Percentiles rank a stretch among this genome's conserved stretches.
phyloP scores from a whole-genome alignment of 2,888 invertebrate species.

The Salticus scenicus region DNA sequence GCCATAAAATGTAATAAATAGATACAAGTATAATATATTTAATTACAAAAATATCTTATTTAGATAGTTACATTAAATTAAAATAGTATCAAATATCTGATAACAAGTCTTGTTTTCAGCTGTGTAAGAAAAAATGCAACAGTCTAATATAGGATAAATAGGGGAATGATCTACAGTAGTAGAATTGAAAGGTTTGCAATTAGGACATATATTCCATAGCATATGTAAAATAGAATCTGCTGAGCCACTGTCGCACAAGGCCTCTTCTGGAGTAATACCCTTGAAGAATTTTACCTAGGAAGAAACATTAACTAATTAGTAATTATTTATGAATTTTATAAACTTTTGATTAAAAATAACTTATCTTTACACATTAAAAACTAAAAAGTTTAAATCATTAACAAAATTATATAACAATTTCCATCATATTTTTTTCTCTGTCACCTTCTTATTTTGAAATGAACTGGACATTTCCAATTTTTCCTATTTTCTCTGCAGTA shows the following conservation, averaged over 20 bases:
- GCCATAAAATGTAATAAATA: no score
- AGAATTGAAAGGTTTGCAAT: slow-evolving; percentile 39
- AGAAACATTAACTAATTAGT: background rate
- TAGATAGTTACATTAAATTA: slow-evolving; percentile 25
- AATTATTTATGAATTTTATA: no score
- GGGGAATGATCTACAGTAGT: slow-evolving; percentile 2
- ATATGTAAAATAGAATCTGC: slow-evolving; percentile 35
- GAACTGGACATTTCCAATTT: no score
- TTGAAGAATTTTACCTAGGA: slow-evolving; percentile 56
- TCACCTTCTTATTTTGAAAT: no score
- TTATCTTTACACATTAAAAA: no score
- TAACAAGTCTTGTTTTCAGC: slow-evolving; percentile 29
- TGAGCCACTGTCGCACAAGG: slow-evolving; percentile 19
- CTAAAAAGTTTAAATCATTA: no score
- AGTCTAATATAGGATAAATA: slow-evolving; percentile 55
- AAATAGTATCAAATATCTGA: slow-evolving; percentile 55
- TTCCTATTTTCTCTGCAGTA: no score
- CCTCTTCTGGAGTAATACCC: slow-evolving; percentile 53
- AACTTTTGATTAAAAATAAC: no score
- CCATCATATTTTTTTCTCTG: no score
- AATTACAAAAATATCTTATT: no score
- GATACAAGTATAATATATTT: no score
- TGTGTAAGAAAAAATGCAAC: slow-evolving; percentile 54
- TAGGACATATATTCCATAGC: slow-evolving; percentile 64
- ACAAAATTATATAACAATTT: no score